These are phyloP conservation scores for Serinus canaria DNA, from an alignment of 2,113 vertebrate genomes.

Conservation along the genomic window DNA sequence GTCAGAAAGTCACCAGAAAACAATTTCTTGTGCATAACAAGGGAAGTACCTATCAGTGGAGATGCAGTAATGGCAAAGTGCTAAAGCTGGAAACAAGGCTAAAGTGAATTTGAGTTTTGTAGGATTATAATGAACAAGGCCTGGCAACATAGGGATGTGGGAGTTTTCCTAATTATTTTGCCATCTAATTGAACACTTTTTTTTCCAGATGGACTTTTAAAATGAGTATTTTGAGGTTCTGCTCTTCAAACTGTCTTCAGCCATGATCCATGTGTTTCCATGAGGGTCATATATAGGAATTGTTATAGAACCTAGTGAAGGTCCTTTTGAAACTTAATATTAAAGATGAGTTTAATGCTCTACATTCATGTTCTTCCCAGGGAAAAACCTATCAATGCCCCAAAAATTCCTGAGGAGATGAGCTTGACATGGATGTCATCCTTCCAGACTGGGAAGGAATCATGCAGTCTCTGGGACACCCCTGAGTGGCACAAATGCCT, in stretches of 20 bases:
- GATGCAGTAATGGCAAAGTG: not conserved
- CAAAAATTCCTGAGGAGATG: not conserved
- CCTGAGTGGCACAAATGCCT: not conserved
- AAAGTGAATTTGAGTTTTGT: not conserved
- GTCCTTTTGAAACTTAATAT: not conserved
- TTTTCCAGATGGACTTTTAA: not conserved
- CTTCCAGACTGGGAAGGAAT: not conserved
- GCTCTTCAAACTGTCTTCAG: not conserved
- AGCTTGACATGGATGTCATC: not conserved
- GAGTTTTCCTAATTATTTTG: not conserved
- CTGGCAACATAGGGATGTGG: not conserved
- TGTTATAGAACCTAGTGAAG: not conserved
- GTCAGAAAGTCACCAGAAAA: not conserved
- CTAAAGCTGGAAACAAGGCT: not conserved
- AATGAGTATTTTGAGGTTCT: not conserved
- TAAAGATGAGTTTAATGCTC: not conserved
- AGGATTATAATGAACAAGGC: not conserved
- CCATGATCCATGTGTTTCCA: not conserved
- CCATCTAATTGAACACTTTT: not conserved
- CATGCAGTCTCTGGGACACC: not conserved
- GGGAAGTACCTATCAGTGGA: not conserved
- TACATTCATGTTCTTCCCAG: not conserved
- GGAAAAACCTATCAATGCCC: not conserved
- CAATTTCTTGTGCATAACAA: not conserved
- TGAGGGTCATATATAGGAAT: not conserved